Evolutionary conservation across 2,888 invertebrate species (phyloP).

Genomic region (Papilio gigon): DNA sequence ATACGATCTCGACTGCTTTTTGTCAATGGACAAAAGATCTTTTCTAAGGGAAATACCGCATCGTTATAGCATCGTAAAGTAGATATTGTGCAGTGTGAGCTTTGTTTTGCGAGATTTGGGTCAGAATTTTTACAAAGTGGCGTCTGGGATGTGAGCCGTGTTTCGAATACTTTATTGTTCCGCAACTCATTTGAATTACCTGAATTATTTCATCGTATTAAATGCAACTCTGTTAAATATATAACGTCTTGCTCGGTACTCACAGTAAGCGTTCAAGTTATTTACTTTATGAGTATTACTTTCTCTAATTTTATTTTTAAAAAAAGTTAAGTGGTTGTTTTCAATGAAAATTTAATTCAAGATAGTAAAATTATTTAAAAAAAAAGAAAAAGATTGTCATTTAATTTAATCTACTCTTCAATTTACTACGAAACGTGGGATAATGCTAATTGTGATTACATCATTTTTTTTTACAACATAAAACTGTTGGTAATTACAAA

Average conservation of each 20-base stretch:
- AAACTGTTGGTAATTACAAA: neutral
- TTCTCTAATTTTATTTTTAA: neutral
- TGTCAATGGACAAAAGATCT: conserved; percentile 80
- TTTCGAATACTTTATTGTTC: conserved; percentile 64
- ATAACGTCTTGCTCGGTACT: neutral
- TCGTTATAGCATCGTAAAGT: conserved; percentile 81
- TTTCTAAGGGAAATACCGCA: conserved; percentile 81
- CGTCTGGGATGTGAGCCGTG: conserved; percentile 70
- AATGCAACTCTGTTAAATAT: neutral
- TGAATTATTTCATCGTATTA: neutral
- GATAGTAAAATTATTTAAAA: too few relatives aligned
- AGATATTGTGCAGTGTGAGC: conserved; percentile 75
- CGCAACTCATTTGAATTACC: conserved; percentile 49
- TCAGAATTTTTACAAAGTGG: conserved; percentile 80
- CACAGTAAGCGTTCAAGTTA: neutral
- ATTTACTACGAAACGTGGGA: neutral
- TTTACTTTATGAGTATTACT: neutral
- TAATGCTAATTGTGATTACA: too few relatives aligned
- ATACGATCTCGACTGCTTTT: conserved; percentile 77
- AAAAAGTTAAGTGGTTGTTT: too few relatives aligned
- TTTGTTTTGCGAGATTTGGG: conserved; percentile 80
- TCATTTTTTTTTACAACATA: neutral
- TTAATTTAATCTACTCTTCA: too few relatives aligned
- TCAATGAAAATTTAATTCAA: too few relatives aligned
- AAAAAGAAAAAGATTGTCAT: too few relatives aligned